Base-by-base conservation (phyloP, 1,140 invertebrate genomes). In the Zaprionus vittiger region DNA sequence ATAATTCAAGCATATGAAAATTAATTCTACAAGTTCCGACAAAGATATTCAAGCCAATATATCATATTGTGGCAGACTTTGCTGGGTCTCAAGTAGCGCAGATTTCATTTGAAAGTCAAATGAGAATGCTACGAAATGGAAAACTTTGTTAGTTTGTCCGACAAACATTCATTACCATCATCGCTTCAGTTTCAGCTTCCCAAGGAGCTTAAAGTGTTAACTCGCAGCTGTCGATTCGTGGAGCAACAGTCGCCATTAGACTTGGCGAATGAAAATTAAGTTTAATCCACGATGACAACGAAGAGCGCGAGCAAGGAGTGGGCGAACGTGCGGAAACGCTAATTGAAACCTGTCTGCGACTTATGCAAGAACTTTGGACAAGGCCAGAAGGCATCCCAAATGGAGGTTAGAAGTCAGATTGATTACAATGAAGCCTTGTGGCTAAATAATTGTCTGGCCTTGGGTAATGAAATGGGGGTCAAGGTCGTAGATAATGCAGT, bases 41-140 rank as follows among this genome's bases (percentile, higher is more conserved):
- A 24, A 52, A 52, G 47, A 52, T 52, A 52, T 52, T 52, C 17
- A 24, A 22, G 47, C 47, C 47, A 52, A 17, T 22, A 52, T 52
- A 52, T 24, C 20, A 52, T 24, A 52, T 47, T 47, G 6, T 47
- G n/a, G 47, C 47, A 52, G 47, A 67, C 26, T 17, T 9, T 47
- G n/a, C n/a, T 17, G n/a, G 41, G n/a, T 47, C 60, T 66, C 80
- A 81, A 81, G 71, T 68, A 71, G 80, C 84, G 80, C 54, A 47
- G 70, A 81, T 81, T 90, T 81, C 77, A 89, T 89, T 89, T 89
- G 79, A 89, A 89, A 90, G 84, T 79, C 78, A 89, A 89, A 89
- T 89, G 82, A 85, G 85, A 73, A 81, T 74, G 81, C 77, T 70
- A 68, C 64, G 60, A 82, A 90, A 90, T 90, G 90, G 85, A 90